Evolutionary conservation across 2,113 vertebrate genomes (phyloP).

Genomic region (Neogobius melanostomus): DNA sequence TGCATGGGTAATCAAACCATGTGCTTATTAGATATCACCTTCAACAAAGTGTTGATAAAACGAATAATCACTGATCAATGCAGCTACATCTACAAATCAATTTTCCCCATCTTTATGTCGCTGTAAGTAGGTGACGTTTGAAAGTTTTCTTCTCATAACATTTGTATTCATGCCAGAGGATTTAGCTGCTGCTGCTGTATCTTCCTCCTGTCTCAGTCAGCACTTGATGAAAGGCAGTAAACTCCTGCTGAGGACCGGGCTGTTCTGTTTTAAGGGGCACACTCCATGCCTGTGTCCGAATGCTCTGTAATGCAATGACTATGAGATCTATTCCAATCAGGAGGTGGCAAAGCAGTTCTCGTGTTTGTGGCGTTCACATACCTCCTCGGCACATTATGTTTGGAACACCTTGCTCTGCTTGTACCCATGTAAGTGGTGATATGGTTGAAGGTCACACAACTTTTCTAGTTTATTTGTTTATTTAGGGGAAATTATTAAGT

Average conservation of each 20-base stretch:
- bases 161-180: too few species aligned
- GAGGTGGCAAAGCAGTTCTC: neutral
- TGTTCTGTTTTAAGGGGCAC: conserved; percentile 11
- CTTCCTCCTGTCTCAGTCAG: conserved; percentile 10
- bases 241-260: conserved; percentile 16
- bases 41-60: too few species aligned
- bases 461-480: neutral
- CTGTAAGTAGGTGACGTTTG: too few species aligned
- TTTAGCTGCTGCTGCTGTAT: neutral
- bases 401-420: neutral
- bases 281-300: neutral
- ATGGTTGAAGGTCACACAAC: neutral
- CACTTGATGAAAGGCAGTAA: conserved; percentile 28
- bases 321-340: neutral
- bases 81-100: too few species aligned
- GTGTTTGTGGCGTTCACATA: neutral
- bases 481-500: too few species aligned
- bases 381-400: neutral
- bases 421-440: neutral
- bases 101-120: too few species aligned
- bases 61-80: too few species aligned
- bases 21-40: too few species aligned
- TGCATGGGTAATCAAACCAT: too few species aligned
- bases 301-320: neutral
- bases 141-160: too few species aligned